Evolutionary conservation across 1,140 invertebrate genomes (phyloP), one percentile per base, ranked within the genome.

Genomic region (Cydia fagiglandana): DNA sequence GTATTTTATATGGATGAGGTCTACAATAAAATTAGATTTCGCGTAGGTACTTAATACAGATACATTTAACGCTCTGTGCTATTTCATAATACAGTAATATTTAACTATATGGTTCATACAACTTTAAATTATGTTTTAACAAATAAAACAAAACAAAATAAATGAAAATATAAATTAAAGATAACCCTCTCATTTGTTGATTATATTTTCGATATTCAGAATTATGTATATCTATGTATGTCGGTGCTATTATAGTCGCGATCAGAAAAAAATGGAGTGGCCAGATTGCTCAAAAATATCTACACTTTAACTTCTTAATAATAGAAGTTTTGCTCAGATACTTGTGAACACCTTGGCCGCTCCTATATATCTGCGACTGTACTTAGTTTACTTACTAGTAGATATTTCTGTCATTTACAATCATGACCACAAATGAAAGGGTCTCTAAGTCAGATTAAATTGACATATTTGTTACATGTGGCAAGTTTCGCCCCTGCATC

Each of bases 391-490:
- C 64, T n/a, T 1, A 64, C 9, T 30, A 30, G 38, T 30, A 66
- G 2, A 66, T 24, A 12, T 66, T 4, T 30, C 3, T 4, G 12
- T 13, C 15, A 68, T 38, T n/a, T 68, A 34, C 2, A 34, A 68
- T 28, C 30, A 28, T 9, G 0, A 12, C 6, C 17, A 38, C 10
- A 70, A 45, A 70, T 38, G 2, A 20, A 70, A 20, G 66, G 15
- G n/a, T 38, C 28, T 30, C 12, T 2, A 34, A 68, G 12, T 34
- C 64, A 9, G 28, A 30, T 30, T 38, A 70, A 70, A 41, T 41
- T 70, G 66, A 70, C 66, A 41, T 70, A 38, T 70, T 41, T 41
- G 30, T 38, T 70, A 70, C 20, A 61, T 61, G 12, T 70, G 66
- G 34, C 38, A 70, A 45, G 17, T n/a, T 38, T 17, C 34, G 66